Evolutionary conservation across 2,797 vertebrate species (phyloP).

Genomic region (Falco naumanni): DNA sequence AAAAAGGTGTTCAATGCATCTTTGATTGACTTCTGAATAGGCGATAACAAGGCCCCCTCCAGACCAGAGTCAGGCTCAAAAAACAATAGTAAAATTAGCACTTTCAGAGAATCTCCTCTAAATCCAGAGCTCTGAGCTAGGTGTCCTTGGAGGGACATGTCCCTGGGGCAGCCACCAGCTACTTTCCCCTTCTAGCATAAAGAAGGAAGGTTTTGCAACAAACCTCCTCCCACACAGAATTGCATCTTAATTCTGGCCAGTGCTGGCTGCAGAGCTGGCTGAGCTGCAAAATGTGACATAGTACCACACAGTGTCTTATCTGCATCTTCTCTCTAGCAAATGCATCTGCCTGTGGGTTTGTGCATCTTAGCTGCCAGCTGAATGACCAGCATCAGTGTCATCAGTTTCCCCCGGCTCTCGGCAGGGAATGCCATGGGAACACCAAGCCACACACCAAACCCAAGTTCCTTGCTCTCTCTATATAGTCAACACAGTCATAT

Average conservation of each 20-base stretch:
- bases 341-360: accelerated
- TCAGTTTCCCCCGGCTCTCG: not conserved
- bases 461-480: not conserved
- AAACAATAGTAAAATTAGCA: not conserved
- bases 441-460: not conserved
- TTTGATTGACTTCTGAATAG: not conserved
- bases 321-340: not conserved
- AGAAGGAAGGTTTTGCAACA: not conserved
- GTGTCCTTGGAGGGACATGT: not conserved
- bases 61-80: not conserved
- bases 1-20: not conserved
- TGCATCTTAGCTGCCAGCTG: not conserved
- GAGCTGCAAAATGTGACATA: not conserved
- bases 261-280: not conserved
- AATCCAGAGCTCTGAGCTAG: not conserved
- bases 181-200: not conserved
- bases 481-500: accelerated
- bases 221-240: not conserved
- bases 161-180: not conserved
- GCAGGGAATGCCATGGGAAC: not conserved
- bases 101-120: not conserved
- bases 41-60: accelerated
- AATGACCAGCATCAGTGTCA: accelerated
- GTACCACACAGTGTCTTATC: not conserved
- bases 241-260: not conserved